phyloP scores from a whole-genome alignment of 2,797 vertebrate species.

The Cygnus olor region DNA sequence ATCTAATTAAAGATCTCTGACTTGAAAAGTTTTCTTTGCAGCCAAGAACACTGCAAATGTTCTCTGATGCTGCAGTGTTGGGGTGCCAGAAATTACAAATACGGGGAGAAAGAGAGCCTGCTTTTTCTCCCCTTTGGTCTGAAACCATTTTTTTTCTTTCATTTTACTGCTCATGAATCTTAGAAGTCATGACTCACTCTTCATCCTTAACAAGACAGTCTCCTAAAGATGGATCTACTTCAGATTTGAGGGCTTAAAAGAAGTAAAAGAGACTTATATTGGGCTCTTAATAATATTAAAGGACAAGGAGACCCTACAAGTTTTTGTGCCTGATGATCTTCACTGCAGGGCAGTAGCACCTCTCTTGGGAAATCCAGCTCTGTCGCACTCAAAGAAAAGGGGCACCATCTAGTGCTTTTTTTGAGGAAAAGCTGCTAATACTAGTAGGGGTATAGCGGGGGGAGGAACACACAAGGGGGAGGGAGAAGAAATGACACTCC shows the following conservation, averaged over 20 bases:
- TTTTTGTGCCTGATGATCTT: slow-evolving; percentile 41
- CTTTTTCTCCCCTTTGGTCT: slow-evolving; percentile 18
- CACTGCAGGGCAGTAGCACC: slow-evolving; percentile 15
- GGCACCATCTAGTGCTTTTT: slow-evolving; percentile 96
- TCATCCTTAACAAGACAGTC: neutral
- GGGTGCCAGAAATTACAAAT: neutral
- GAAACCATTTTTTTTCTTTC: neutral
- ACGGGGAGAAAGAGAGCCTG: neutral
- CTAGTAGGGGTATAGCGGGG: neutral
- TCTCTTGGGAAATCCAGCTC: slow-evolving; percentile 69
- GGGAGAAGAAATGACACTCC: slow-evolving; percentile 49
- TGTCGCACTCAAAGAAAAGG: slow-evolving; percentile 84
- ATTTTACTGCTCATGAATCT: slow-evolving; percentile 7
- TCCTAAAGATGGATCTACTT: slow-evolving; percentile 1
- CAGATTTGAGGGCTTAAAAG: neutral
- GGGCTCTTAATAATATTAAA: neutral
- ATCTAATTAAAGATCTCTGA: slow-evolving; percentile 33
- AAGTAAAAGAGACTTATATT: neutral
- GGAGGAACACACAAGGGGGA: neutral
- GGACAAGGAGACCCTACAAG: neutral
- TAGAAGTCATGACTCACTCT: neutral
- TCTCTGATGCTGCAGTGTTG: neutral
- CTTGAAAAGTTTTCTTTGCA: slow-evolving; percentile 22
- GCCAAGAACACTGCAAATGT: neutral
- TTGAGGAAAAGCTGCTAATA: slow-evolving; percentile 81